A percentile compares a stretch with the other conserved stretches of the same genome.
Evolutionary conservation across 1,140 invertebrate genomes (phyloP).

Genomic region (Sipha flava): DNA sequence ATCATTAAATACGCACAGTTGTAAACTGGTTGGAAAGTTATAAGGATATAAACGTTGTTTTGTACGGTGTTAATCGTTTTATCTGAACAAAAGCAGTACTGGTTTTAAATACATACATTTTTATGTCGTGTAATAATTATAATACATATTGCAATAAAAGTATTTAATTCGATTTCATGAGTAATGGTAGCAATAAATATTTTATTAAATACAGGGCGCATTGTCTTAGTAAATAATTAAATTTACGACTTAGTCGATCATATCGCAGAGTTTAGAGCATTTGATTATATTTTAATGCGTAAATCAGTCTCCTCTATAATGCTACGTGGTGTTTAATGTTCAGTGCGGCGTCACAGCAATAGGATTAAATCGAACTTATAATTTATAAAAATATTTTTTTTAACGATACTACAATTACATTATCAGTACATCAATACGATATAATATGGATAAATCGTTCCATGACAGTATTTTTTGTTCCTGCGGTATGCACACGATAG

Average conservation of each 20-base stretch:
- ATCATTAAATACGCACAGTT: neutral
- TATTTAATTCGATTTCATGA: neutral
- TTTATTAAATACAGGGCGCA: neutral
- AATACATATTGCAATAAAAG: neutral
- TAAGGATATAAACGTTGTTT: neutral
- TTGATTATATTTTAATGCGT: neutral
- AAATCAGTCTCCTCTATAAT: neutral
- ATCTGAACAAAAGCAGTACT: neutral
- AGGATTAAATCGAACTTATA: neutral
- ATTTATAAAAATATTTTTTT: no score
- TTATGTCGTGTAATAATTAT: neutral
- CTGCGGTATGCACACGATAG: no score
- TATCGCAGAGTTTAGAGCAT: neutral
- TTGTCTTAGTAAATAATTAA: no score
- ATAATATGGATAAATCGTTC: no score
- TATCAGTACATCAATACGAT: neutral
- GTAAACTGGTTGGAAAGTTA: slow-evolving; percentile 19
- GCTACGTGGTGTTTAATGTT: no score
- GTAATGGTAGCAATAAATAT: neutral
- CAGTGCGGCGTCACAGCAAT: no score
- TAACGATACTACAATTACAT: neutral
- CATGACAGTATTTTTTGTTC: no score
- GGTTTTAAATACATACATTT: slow-evolving; percentile 13
- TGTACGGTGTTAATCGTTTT: neutral
- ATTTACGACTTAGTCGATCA: no score